Base-by-base conservation (phyloP, 2,797 vertebrate genomes). In the Toxotes lorentzi region DNA sequence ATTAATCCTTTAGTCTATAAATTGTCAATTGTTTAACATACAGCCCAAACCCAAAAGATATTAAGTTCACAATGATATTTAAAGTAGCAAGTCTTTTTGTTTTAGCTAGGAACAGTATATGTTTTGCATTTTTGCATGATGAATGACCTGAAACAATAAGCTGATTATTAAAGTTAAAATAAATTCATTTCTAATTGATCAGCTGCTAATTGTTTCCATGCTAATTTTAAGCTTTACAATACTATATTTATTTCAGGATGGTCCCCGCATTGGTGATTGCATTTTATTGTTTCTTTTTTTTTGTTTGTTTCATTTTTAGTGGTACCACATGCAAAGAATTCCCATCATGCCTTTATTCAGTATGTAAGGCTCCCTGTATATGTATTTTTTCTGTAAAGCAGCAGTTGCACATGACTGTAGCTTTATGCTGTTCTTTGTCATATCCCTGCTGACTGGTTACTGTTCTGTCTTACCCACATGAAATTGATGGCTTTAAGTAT, bases 391-490 rank as follows among this genome's bases (percentile, higher is more conserved):
- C 11, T 63, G 17, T 47, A 17, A 45, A 51, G 47, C 4, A 74
- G 48, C 11, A 48, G 45, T 38, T 72, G 35, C 47, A 60, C 32
- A 11, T 38, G 11, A 59, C 63, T 47, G 51, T 43, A 57, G 17
- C 7, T 73, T 77, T 2, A 34, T 50, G 6, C 21, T 45, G 5
- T 48, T 34, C 35, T 45, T 24, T 47, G 16, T 67, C 21, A 47
- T 73, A 38, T 62, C 11, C 56, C 60, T 65, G 58, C 61, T 73
- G 54, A 63, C 63, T 77, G 68, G 74, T 83, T 63, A 70, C 63
- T 72, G 54, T 57, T 82, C 34, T 34, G 66, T 65, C 35, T 74
- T 57, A 79, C 34, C 63, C 65, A 51, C 21, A 34, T 62, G 65
- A 78, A 76, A 72, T 41, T 12, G 40, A 64, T 62, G 13, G 41